Base-by-base conservation (phyloP, 2,113 vertebrate genomes). In the Erythrocercus mccallii region DNA sequence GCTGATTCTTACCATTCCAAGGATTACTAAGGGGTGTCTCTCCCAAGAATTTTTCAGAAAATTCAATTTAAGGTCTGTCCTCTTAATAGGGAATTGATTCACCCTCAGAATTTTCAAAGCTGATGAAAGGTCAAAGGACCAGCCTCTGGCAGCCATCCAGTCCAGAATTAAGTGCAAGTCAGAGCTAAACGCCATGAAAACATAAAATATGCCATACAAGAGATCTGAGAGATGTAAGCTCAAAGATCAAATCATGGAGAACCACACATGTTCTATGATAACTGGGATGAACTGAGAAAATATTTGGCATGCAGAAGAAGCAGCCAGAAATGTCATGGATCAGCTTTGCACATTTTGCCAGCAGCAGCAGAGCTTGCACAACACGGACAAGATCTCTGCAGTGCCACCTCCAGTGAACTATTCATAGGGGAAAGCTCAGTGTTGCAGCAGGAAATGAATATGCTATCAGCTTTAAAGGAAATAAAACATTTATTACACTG, bases 391-490 rank as follows among this genome's bases (percentile, higher is more conserved):
- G 47, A 24, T 30, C 28, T 48, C 4, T 37, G 38, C 60, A 48
- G 15, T 89, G 28, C 48, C 51, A 17, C 42, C 86, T 78, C 83
- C 79, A 38, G 33, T 71, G 66, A 45, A 11, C 40, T 28, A 51
- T 8, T 78, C 27, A 16, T 6, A 40, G 50, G 17, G 57, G 17
- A 62, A 64, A 47, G 51, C 30, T 70, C 65, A 78, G 28, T n/a
- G 64, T 30, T 57, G n/a, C 38, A 57, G 70, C 2, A 3, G 44
- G 79, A 85, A 62, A 79, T 45, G 9, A 85, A 53, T 19, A 60
- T 38, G 66, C n/a, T 60, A 9, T 35, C 81, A 72, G 57, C 48
- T 38, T 85, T 48, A 69, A 85, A 92, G 62, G 70, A 91, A 85
- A 79, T 53, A 2, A 69, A 90, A 61, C 35, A 20, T 72, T 61